Evolutionary conservation across 2,888 invertebrate genomes (phyloP).

Genomic region (Netelia inedita): DNA sequence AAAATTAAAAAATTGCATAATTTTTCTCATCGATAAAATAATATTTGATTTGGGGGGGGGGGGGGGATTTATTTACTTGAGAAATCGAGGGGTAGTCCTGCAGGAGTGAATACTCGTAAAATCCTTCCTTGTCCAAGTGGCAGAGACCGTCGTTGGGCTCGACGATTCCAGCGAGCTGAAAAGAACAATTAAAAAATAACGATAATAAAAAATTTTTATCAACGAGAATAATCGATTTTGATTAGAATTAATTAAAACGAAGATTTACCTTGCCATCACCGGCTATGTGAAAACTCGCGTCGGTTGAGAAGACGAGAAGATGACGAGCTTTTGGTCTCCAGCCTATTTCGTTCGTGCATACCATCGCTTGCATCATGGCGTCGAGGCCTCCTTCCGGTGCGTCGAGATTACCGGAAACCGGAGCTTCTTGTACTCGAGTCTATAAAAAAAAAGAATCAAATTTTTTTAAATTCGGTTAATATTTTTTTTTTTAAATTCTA

Average conservation of each 20-base stretch:
- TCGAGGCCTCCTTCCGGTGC: constrained; percentile 94
- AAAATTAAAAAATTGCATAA: too few species aligned
- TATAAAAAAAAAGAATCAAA: constrained; percentile 50
- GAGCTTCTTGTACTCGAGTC: constrained; percentile 83
- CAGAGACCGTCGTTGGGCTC: constrained; percentile 91
- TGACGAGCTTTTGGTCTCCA: constrained; percentile 92
- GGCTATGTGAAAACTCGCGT: constrained; percentile 90
- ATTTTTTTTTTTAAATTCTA: background rate
- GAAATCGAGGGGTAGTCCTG: constrained; percentile 94
- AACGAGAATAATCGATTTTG: background rate
- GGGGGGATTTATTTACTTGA: constrained; percentile 80
- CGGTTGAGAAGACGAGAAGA: constrained; percentile 92
- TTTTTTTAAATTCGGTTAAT: background rate
- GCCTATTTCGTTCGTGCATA: constrained; percentile 89
- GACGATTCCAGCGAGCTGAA: constrained; percentile 88
- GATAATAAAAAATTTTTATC: constrained; percentile 1
- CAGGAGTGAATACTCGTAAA: constrained; percentile 87
- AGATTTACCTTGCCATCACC: constrained; percentile 85
- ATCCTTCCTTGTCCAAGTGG: constrained; percentile 87
- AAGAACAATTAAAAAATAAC: constrained; percentile 19
- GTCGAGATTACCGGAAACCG: constrained; percentile 88
- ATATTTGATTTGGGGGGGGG: background rate
- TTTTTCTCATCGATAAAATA: too few species aligned
- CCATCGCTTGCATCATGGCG: constrained; percentile 94
- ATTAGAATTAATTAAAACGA: background rate